Evolutionary conservation across 23 tunicate genomes (phyloP), one percentile per base, ranked within the genome.

Genomic region (Aplidium turbinatum): DNA sequence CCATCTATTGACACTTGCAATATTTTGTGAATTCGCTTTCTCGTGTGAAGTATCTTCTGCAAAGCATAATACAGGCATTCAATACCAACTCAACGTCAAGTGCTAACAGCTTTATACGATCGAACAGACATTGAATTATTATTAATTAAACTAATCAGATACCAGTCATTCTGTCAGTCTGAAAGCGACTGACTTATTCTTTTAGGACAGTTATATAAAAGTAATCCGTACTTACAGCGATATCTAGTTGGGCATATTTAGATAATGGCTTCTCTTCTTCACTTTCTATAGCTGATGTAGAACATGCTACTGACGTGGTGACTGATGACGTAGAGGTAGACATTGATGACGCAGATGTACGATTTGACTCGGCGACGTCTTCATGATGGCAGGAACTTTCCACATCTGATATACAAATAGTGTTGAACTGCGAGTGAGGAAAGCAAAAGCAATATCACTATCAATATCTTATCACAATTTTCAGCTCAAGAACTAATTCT

Each of bases 21-120:
- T 31, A 58, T 79, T 18, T 60, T 60, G 33, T 87, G 94, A 40
- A 84, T 84, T 39, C 94, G 56, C 50, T 64, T 74, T 13, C 86
- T 77, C 3, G 94, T 87, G 72, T 87, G 94, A 24, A 87, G 82
- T 27, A 87, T 87, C 80, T 87, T 87, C 94, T 87, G 82, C 3
- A 64, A 73, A 39, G 69, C 18, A 31, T 18, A 33, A 75, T 52
- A 0, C 7, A 16, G 28, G 47, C 13, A 34, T 34, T 51, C 21
- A 1, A 72, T 27, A 33, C n/a, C n/a, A n/a, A n/a, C n/a, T n/a
- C n/a, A n/a, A n/a, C n/a, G n/a, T n/a, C n/a, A n/a, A n/a, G n/a
- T n/a, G n/a, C n/a, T n/a, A n/a, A n/a, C n/a, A n/a, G n/a, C n/a
- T n/a, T n/a, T n/a, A n/a, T n/a, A n/a, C n/a, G 50, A 11, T 42